phyloP scores from a whole-genome alignment of 2,113 vertebrate genomes.

The Alouatta palliata region DNA sequence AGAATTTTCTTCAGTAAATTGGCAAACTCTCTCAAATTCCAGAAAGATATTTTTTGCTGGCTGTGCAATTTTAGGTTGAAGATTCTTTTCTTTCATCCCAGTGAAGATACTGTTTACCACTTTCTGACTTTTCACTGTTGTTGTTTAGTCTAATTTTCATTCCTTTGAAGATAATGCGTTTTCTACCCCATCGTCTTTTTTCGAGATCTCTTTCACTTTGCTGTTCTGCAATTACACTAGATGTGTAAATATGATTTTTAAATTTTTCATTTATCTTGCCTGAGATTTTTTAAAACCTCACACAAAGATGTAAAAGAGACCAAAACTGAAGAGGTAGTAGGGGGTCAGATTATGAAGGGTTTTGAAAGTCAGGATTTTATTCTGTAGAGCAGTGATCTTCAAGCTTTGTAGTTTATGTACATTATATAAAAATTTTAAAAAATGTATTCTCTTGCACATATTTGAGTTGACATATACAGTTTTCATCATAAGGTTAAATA shows the following conservation, averaged over 20 bases:
- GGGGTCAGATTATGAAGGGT: background rate
- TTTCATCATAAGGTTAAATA: background rate
- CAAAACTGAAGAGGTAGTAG: background rate
- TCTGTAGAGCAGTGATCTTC: background rate
- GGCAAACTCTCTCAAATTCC: background rate
- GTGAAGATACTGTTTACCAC: background rate
- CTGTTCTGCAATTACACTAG: background rate
- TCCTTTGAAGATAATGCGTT: background rate
- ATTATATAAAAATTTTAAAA: background rate
- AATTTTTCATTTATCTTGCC: background rate
- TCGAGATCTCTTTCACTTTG: background rate
- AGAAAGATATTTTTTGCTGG: background rate
- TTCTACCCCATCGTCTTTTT: background rate
- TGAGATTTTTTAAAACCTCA: conserved; percentile 4
- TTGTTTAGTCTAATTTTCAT: background rate
- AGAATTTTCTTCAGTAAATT: background rate
- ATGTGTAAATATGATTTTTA: background rate
- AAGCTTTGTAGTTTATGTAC: background rate
- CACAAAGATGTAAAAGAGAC: background rate
- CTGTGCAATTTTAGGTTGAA: background rate
- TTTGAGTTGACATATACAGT: background rate
- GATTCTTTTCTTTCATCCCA: background rate
- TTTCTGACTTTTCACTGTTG: background rate
- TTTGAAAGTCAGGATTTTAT: background rate
- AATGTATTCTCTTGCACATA: background rate